Evolutionary conservation across 2,888 invertebrate genomes (phyloP), one percentile per base, ranked within the genome.

Genomic region (Cataglyphis rosenhaueri): DNA sequence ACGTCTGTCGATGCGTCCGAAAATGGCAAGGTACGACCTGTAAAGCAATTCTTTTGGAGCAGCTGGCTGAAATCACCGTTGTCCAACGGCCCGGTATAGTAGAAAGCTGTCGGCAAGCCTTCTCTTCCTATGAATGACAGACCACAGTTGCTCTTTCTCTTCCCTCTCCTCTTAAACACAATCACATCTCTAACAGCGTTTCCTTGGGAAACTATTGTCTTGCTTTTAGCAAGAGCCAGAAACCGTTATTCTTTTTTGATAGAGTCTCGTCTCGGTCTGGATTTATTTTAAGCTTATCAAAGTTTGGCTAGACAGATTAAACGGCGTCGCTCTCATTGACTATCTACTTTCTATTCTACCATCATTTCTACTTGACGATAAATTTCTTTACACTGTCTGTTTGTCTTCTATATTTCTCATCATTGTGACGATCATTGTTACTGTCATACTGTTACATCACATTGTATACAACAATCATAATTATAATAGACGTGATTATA

Each of bases 11-110:
- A 93, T 90, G 93, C 68, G 38, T 66, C 92, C 86, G 96, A 96
- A 94, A 92, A 91, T 91, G 93, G 93, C 93, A 97, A 97, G 97
- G 97, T 97, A 96, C 97, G 97, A 94, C 95, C 96, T 95, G 93
- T 95, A 92, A 96, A 96, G 95, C 96, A 96, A 94, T 96, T 96
- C 95, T 96, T 96, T 96, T 97, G 97, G 97, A 96, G 95, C 95
- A 95, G 95, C 95, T 96, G 96, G 96, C 95, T 96, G 95, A 95
- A 96, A 96, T 95, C 95, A 87, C 95, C 93, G 94, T 95, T 92
- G 86, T 90, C 91, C 95, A 96, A 95, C 94, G 95, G 96, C 91
- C 94, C 95, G 91, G 93, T 95, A 92, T 95, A 95, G 94, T 89
- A 88, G 85, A 87, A 83, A 65, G 85, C 64, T 82, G 59, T 55